phyloP scores from a whole-genome alignment of 2,888 invertebrate genomes.

The Coleophora deauratella region DNA sequence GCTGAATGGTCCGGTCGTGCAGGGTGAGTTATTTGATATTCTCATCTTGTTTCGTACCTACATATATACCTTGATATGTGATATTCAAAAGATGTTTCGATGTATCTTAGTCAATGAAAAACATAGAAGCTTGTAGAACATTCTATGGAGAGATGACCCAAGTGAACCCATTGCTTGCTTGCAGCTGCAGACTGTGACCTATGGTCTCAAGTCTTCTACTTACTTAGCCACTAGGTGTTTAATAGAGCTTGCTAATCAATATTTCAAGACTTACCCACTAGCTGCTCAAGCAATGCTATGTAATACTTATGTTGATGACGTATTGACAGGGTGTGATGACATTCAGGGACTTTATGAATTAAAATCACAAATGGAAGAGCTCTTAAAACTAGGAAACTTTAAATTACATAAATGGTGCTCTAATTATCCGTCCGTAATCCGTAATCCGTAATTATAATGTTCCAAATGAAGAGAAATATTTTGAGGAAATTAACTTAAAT shows the following conservation, averaged over 20 bases:
- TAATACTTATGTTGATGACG: slow-evolving; percentile 3
- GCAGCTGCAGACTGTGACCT: slow-evolving; percentile 2
- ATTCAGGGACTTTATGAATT: background rate
- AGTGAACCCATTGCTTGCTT: background rate
- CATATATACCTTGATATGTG: background rate
- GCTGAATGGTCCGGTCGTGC: slow-evolving; percentile 1
- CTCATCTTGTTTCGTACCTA: background rate
- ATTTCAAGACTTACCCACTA: background rate
- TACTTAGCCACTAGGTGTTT: slow-evolving; percentile 12
- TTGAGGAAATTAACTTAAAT: background rate
- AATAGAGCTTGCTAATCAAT: slow-evolving; percentile 7
- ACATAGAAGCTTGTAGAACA: slow-evolving; percentile 1
- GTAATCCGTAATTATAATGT: too few species aligned
- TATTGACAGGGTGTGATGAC: background rate
- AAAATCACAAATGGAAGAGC: background rate
- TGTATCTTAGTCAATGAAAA: background rate
- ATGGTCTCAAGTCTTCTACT: slow-evolving; percentile 5
- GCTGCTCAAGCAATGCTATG: background rate
- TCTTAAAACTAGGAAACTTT: background rate
- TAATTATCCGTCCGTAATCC: background rate
- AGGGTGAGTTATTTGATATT: slow-evolving; percentile 1
- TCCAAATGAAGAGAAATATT: background rate
- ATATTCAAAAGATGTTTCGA: background rate
- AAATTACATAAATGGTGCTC: slow-evolving; percentile 2
- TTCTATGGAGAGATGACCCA: slow-evolving; percentile 2